Conservation (phyloP, 2,113 vertebrate genomes). For the Rallus limicola region DNA sequence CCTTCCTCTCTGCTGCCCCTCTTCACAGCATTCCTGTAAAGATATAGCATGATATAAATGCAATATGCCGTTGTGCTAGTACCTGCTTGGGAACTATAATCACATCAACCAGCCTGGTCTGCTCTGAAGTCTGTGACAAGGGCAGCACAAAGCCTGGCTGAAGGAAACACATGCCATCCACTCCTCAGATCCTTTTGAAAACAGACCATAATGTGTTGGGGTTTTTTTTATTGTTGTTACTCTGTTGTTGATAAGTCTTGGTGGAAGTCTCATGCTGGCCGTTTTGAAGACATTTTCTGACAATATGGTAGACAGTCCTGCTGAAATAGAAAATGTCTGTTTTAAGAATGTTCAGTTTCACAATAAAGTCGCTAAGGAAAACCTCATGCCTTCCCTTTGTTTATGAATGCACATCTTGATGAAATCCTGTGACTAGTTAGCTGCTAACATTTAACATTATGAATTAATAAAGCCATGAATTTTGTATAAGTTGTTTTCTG, state of each 20-base stretch:
- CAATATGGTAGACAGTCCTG: neutral
- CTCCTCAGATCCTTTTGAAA: neutral
- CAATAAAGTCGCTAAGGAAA: neutral
- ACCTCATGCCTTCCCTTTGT: neutral
- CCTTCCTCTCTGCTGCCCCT: neutral
- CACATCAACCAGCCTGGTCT: neutral
- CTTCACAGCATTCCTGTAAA: neutral
- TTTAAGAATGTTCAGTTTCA: neutral
- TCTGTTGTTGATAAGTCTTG: neutral
- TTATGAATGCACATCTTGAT: neutral
- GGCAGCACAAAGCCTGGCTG: neutral
- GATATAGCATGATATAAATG: neutral
- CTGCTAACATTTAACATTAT: constrained; percentile 19
- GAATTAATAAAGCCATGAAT: constrained; percentile 43
- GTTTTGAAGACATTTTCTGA: neutral
- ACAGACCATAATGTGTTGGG: no score
- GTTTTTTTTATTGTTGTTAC: neutral
- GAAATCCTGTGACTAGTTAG: neutral
- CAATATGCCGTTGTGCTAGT: accelerated
- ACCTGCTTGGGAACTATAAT: neutral
- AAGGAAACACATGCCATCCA: accelerated
- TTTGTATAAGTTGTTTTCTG: constrained; percentile 24
- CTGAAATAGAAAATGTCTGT: neutral
- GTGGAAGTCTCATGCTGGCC: neutral
- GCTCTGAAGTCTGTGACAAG: neutral